A percentile compares a stretch with the other conserved stretches of the same genome.
phyloP scores from a whole-genome alignment of 1,140 invertebrate species.

The Popillia japonica region DNA sequence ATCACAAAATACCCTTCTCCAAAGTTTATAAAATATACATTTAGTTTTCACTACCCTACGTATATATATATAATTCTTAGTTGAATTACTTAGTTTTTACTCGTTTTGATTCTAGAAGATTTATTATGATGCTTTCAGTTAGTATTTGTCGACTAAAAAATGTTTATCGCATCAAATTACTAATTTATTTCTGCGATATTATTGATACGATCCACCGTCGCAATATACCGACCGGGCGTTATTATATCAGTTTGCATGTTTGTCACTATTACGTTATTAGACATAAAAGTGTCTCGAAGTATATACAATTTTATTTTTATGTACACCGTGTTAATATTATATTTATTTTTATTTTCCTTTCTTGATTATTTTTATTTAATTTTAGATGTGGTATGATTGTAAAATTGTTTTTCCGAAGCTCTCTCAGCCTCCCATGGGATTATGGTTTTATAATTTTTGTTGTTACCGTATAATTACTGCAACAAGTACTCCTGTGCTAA shows the following conservation, averaged over 20 bases:
- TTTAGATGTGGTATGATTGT: slow-evolving; percentile 38
- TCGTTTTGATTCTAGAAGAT: background rate
- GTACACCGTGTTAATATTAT: slow-evolving; percentile 24
- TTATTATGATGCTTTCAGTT: background rate
- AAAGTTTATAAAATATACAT: slow-evolving; percentile 37
- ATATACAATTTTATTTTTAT: slow-evolving; percentile 35
- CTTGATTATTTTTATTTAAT: slow-evolving; percentile 9
- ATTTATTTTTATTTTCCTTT: background rate
- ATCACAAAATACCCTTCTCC: slow-evolving; percentile 39
- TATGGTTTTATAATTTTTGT: slow-evolving; percentile 27
- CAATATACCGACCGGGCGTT: no score
- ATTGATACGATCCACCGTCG: no score
- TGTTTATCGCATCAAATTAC: background rate
- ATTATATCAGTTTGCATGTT: background rate
- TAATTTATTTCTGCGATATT: background rate
- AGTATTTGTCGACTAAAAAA: background rate
- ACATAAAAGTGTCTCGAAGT: background rate
- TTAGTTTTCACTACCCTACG: slow-evolving; percentile 23
- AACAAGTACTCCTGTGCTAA: slow-evolving; percentile 33
- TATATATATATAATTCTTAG: slow-evolving; percentile 4
- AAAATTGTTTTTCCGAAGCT: slow-evolving; percentile 28
- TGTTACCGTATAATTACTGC: slow-evolving; percentile 42
- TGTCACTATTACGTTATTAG: background rate
- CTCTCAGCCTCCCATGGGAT: background rate
- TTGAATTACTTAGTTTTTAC: background rate